A percentile compares a stretch with the other conserved stretches of the same genome.
These are phyloP conservation scores for Hyposoter dolosus DNA, from an alignment of 2,888 invertebrate species.

Conservation along the genomic window DNA sequence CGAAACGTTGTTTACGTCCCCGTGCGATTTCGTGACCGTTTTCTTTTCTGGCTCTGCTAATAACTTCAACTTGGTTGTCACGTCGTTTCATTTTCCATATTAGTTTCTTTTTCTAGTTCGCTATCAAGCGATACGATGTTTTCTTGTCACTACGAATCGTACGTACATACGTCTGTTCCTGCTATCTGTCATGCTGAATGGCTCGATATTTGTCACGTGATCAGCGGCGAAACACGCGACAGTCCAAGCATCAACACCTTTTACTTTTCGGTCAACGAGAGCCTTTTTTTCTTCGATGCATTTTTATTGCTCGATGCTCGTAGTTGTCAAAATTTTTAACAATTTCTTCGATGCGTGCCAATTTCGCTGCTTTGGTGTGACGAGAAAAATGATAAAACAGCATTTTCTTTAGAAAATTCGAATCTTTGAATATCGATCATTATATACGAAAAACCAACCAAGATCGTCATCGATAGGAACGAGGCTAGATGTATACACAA, in stretches of 20 bases:
- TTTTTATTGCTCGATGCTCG: background rate
- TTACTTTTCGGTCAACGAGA: background rate
- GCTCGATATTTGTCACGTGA: slow-evolving; percentile 5
- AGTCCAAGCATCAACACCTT: background rate
- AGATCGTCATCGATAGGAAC: background rate
- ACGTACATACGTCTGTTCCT: background rate
- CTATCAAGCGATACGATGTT: background rate
- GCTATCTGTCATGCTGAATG: slow-evolving; percentile 5
- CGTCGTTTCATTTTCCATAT: background rate
- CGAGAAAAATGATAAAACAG: background rate
- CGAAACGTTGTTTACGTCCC: background rate
- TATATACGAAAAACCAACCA: too few relatives aligned
- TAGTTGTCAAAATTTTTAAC: background rate
- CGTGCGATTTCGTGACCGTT: slow-evolving; percentile 5
- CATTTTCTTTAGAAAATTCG: background rate
- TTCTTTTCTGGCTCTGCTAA: background rate
- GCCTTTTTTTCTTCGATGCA: background rate
- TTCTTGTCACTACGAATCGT: background rate
- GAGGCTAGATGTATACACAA: background rate
- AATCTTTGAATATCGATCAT: background rate
- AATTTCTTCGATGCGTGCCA: background rate
- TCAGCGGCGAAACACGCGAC: background rate
- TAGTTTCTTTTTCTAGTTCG: background rate
- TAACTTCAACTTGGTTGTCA: background rate
- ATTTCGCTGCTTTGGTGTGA: too few relatives aligned